These are phyloP conservation scores for Bathynomus jamesi DNA, from an alignment of 1,140 invertebrate species.

Conservation along the genomic window DNA sequence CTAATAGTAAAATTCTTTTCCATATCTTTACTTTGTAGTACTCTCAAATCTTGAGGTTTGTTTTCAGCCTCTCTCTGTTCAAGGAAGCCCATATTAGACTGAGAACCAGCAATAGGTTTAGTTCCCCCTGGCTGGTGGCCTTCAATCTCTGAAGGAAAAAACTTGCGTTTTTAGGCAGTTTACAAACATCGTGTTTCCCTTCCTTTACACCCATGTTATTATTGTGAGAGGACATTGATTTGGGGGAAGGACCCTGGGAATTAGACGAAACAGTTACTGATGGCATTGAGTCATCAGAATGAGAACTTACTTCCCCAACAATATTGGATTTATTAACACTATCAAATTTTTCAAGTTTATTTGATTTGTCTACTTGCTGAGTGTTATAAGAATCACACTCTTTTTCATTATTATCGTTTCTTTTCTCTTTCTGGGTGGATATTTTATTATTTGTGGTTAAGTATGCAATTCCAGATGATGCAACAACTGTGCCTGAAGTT, in stretches of 20 bases:
- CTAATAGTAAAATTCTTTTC: constrained; percentile 3
- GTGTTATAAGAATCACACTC: too few relatives aligned
- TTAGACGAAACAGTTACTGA: background rate
- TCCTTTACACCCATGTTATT: constrained; percentile 18
- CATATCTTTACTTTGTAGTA: constrained; percentile 1
- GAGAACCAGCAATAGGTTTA: constrained; percentile 18
- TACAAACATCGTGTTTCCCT: constrained; percentile 41
- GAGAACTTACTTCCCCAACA: too few relatives aligned
- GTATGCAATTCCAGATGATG: too few relatives aligned
- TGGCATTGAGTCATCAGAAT: too few relatives aligned
- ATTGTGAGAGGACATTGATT: constrained; percentile 1
- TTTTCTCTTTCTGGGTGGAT: too few relatives aligned
- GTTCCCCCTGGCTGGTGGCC: constrained; percentile 39
- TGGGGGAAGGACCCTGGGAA: background rate
- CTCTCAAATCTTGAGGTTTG: background rate
- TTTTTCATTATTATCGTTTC: too few relatives aligned
- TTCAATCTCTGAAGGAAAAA: constrained; percentile 72
- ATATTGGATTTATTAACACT: too few relatives aligned
- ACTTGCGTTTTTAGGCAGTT: constrained; percentile 83
- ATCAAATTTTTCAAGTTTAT: too few relatives aligned
- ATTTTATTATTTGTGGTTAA: too few relatives aligned
- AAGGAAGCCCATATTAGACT: constrained; percentile 1
- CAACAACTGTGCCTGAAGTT: too few relatives aligned
- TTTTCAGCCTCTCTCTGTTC: background rate
- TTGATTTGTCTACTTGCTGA: too few relatives aligned